Evolutionary conservation across 2,797 vertebrate genomes (phyloP), one percentile per base, ranked within the genome.

Genomic region (Neopelma chrysocephalum): DNA sequence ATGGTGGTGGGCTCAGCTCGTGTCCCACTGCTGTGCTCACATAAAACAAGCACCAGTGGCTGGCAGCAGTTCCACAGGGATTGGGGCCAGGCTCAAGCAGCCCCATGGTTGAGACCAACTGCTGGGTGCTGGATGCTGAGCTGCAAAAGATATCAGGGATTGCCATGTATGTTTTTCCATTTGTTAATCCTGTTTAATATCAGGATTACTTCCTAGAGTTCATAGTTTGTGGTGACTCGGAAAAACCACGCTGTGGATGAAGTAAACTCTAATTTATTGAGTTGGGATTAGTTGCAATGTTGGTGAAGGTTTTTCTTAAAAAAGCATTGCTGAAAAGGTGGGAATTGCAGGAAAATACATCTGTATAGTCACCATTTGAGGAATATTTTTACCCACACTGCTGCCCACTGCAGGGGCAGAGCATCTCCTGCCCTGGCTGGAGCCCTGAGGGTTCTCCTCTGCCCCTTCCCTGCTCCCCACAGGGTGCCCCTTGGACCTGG

Each of bases 131-230:
- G 4, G 14, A 4, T 40, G 65, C 60, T 77, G 57, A 21, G 21
- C 45, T 26, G 54, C 47, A 27, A 26, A 47, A 42, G 27, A 68
- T 4, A 31, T 26, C n/a, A 12, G 4, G 7, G 16, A 14, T 11
- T 20, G 29, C 26, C 76, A 22, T 1, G 1, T 7, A 3, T 0
- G 1, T 21, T 53, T 29, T 23, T 3, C 54, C 34, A 6, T 0
- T 58, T 22, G 48, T 53, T 53, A 53, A 29, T 31, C 51, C 51
- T 58, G 6, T 20, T 60, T 53, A 48, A n/a, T 2, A 66, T 15
- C 45, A 61, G 42, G 17, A 12, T 40, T 60, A 17, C 19, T n/a
- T 57, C 20, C 34, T 65, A 8, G 0, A 2, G 27, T 20, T 62
- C 54, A 26, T 4, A 19, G 25, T 13, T 50, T 21, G 51, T 36